Base-by-base conservation (phyloP, 2,797 vertebrate species). In the Podarcis siculus region DNA sequence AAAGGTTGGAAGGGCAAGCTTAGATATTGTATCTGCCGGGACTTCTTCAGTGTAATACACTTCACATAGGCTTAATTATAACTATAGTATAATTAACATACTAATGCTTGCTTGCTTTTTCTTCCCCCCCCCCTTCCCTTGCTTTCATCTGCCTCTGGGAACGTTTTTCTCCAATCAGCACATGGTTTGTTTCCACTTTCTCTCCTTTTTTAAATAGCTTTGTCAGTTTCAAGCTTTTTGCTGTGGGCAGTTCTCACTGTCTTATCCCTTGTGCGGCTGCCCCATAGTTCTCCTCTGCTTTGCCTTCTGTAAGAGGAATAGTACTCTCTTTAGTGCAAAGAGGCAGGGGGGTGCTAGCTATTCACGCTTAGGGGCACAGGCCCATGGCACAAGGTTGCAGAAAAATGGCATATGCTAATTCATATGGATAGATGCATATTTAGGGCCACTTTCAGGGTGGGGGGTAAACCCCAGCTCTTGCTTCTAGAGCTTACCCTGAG, bases 111-210 rank as follows among this genome's bases (percentile, higher is more conserved):
- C 79, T 87, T 85, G 86, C 76, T 92, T 90, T 90, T 79, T 91
- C 79, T 94, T 95, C 5, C 49, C 49, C n/a, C n/a, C 23, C 32
- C 21, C 7, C 30, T n/a, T 90, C 94, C 91, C 96, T 94, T 89
- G 95, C 95, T 95, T 94, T 96, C 97, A 95, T 95, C 97, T 96
- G 96, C 97, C 95, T 97, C 97, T 97, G 98, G 92, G 96, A 97
- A 97, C 97, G 88, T 96, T 96, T 95, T 96, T 94, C 95, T 95
- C 96, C 96, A 95, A 97, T 96, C 98, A 99, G 98, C 97, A 98
- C 94, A 98, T 98, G 98, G 98, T 99, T 98, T 95, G 98, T 98
- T 97, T 93, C 95, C 94, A 93, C 96, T 98, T 97, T 91, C 85
- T 95, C 87, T 89, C 13, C 93, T 94, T 94, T 79, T 89, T 91